Base-by-base conservation (phyloP, 2,888 invertebrate species). In the Philereme transversata region DNA sequence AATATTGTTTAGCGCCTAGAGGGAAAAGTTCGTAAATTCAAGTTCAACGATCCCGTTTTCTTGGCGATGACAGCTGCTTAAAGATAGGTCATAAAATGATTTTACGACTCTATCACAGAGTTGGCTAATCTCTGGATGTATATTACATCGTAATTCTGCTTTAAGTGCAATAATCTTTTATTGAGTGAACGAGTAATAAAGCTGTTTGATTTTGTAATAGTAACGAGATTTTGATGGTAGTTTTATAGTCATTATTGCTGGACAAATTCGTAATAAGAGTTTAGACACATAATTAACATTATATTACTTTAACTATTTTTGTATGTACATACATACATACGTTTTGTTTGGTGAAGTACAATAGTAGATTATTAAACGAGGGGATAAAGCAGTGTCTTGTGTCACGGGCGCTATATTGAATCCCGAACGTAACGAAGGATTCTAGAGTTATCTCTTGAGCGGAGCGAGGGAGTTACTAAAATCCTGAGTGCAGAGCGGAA, bases 91-190 rank as follows among this genome's bases (percentile, higher is more conserved):
- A 53, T 72, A 68, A 72, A 72, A 55, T 61, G 62, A 46, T 55
- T 67, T 70, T 69, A 72, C 65, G 61, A 57, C 63, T 64, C 58
- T 57, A 70, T 68, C 65, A 70, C 70, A 64, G 57, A 71, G 59
- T 71, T 8, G 52, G 60, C 66, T 70, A 60, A 65, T 64, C 62
- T 51, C 47, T 57, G 36, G 60, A 57, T 54, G 59, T 64, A 44
- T 62, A 51, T 60, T 44, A 52, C 52, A 55, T 64, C 64, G 64
- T 71, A 62, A 69, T 60, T 67, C 53, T 48, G 47, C 49, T 56
- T 50, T 62, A 65, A 59, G 65, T 59, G 55, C 56, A 50, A 57
- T 66, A 59, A 67, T 54, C 50, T 69, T 67, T 67, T 63, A 72
- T 65, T 65, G 62, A 45, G 55, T 63, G 65, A 63, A 62, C 54